Evolutionary conservation across 2,797 vertebrate genomes (phyloP), one percentile per base, ranked within the genome.

Genomic region (Triplophysa yarkandensis): DNA sequence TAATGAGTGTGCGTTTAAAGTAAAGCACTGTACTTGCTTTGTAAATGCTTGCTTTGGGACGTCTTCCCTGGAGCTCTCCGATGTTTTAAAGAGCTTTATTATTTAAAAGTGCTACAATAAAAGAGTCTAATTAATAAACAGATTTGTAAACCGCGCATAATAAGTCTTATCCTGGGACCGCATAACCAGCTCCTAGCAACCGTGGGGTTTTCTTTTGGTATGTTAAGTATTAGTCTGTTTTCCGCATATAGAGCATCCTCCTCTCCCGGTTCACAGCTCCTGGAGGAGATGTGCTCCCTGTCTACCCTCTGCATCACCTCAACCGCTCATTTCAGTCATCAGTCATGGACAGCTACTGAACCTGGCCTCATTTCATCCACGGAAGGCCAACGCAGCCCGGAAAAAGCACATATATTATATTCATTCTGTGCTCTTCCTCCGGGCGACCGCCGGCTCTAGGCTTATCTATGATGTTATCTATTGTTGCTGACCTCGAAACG

Each of bases 1-100:
- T 90, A 89, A 90, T 89, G 88, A 92, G 87, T 86, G 81, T 81
- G 78, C 79, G 77, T 82, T 79, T 80, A 80, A 87, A 39, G 84
- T 67, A 67, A 86, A 87, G 83, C 72, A 71, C 80, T 81, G 81
- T 77, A 77, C 80, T 79, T 71, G 77, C 39, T 80, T 43, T 78
- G 83, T 90, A 85, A 87, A 86, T 79, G 77, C 43, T n/a, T 52
- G 44, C 71, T 61, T 67, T 72, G 62, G 64, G 73, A 76, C 13
- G 44, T 76, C 74, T 74, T 67, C 64, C 65, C 54, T 55, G 23
- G 30, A 61, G 73, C 44, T 74, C 14, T 67, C 41, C 46, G 27
- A 43, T 34, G 28, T 75, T 68, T 68, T 21, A 68, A 69, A 75
- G 43, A 54, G 32, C 50, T 30, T 13, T 65, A 27, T 36, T 77